Evolutionary conservation across 2,888 invertebrate species (phyloP).

Genomic region (Tromatobia lineatoria): DNA sequence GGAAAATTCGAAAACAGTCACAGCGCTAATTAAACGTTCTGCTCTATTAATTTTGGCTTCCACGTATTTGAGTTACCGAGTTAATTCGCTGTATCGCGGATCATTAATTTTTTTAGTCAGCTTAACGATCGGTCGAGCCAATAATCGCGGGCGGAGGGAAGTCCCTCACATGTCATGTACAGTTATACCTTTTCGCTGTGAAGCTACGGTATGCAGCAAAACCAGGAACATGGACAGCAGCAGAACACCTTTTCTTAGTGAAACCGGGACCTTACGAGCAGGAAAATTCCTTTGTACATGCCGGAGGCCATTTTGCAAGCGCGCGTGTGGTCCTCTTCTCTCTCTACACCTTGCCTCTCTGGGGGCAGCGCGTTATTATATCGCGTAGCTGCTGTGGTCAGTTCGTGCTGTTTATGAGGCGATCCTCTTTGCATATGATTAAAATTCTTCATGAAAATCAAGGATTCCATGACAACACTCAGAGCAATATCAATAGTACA

Average conservation of each 20-base stretch:
- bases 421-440: conserved; percentile 9
- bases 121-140: neutral
- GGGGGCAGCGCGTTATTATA: conserved; percentile 31
- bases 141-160: conserved; percentile 7
- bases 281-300: conserved; percentile 69
- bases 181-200: neutral
- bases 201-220: neutral
- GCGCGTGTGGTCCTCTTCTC: conserved; percentile 67
- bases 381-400: neutral
- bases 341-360: neutral
- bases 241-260: conserved; percentile 39
- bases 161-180: neutral
- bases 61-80: too few species aligned
- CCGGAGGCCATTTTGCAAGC: conserved; percentile 67
- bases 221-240: conserved; percentile 12
- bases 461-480: neutral
- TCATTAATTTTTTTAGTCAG: conserved; percentile 64
- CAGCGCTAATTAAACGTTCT: too few species aligned
- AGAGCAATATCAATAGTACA: neutral
- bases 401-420: neutral
- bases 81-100: too few species aligned
- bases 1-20: too few species aligned
- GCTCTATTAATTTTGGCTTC: too few species aligned
- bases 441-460: conserved; percentile 21
- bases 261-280: conserved; percentile 27